These are phyloP conservation scores for Disparrhopalites patrizii DNA, from an alignment of 2,888 invertebrate genomes.

Conservation along the genomic window DNA sequence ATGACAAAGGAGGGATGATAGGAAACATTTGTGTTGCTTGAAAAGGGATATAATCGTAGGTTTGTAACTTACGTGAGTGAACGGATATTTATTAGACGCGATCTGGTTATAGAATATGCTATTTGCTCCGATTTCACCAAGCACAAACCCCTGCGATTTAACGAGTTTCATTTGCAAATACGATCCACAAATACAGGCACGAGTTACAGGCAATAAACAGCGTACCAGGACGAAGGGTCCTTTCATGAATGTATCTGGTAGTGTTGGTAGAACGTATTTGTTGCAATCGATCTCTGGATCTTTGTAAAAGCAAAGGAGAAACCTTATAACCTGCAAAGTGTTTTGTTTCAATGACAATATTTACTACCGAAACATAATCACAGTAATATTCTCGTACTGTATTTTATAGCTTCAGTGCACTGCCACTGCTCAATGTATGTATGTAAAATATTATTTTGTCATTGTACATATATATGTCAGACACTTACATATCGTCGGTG, in stretches of 20 bases:
- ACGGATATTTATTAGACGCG: slow-evolving; percentile 39
- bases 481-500: no score
- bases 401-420: no score
- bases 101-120: slow-evolving; percentile 46
- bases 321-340: slow-evolving; percentile 43
- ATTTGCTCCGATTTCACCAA: slow-evolving; percentile 44
- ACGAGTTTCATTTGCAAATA: no score
- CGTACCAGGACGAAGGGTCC: slow-evolving; percentile 46
- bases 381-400: no score
- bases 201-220: neutral
- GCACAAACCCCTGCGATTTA: slow-evolving; percentile 43
- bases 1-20: no score
- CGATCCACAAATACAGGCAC: no score
- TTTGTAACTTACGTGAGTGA: slow-evolving; percentile 39
- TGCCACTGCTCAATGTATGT: no score
- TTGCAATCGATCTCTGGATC: slow-evolving; percentile 46
- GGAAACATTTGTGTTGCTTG: no score
- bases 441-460: no score
- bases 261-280: slow-evolving; percentile 40
- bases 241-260: slow-evolving; percentile 48
- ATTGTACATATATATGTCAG: no score
- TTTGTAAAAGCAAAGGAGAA: slow-evolving; percentile 45
- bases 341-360: neutral
- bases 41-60: neutral
- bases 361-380: neutral